Conservation (phyloP, 2,888 invertebrate genomes). For the Acrocyrtus sp. region DNA sequence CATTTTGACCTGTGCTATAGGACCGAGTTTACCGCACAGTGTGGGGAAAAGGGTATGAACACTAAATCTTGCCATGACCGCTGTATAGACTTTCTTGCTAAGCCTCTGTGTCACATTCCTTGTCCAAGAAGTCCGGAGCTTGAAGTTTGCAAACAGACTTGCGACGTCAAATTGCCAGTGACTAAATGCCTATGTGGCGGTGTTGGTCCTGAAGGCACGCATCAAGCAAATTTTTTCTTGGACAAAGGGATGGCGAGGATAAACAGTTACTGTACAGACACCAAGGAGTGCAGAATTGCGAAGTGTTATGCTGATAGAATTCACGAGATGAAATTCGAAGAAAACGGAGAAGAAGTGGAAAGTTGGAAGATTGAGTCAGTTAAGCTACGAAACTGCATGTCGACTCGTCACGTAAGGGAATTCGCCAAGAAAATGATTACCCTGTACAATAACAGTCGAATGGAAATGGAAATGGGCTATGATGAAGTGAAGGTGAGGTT, state of each 20-base stretch:
- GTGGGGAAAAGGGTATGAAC: not conserved
- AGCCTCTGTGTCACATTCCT: slow-evolving; percentile 13
- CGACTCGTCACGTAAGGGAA: not conserved
- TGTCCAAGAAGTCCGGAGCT: not conserved
- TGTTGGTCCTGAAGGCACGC: not conserved
- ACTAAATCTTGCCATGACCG: too few relatives aligned
- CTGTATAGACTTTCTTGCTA: not conserved
- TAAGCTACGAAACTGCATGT: not conserved
- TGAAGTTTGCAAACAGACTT: not conserved
- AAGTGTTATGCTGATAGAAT: too few relatives aligned
- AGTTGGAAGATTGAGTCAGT: not conserved
- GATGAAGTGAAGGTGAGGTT: too few relatives aligned
- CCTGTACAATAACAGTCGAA: not conserved
- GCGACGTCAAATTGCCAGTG: not conserved
- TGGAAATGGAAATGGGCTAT: not conserved
- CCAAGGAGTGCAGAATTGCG: not conserved
- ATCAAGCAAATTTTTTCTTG: not conserved
- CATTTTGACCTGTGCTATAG: not conserved
- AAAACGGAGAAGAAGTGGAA: not conserved
- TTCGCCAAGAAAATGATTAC: not conserved
- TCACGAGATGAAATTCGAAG: too few relatives aligned
- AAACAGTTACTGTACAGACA: not conserved
- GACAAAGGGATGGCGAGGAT: not conserved
- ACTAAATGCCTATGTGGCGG: not conserved
- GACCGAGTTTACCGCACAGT: not conserved